Evolutionary conservation across 2,888 invertebrate genomes (phyloP).

Genomic region (Euphydryas editha): DNA sequence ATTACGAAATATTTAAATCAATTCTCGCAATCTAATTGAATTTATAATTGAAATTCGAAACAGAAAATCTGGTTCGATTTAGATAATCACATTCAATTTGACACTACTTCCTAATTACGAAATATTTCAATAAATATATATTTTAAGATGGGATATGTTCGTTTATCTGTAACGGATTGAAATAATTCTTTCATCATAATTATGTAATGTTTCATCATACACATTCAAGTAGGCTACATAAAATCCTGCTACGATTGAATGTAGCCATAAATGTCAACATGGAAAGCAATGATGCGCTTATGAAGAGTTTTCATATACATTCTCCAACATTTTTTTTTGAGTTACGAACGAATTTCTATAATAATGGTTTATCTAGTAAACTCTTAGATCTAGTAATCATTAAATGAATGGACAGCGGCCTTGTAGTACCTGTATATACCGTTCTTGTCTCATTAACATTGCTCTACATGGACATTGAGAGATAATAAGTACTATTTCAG

Average conservation of each 20-base stretch:
- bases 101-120: not conserved
- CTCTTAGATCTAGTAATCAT: not conserved
- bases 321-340: too few species aligned
- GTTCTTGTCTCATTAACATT: not conserved
- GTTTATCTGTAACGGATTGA: too few species aligned
- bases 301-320: too few species aligned
- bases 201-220: too few species aligned
- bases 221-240: too few species aligned
- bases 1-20: slow-evolving; percentile 3
- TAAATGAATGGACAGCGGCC: slow-evolving; percentile 1
- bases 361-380: not conserved
- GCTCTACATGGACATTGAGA: not conserved
- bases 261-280: too few species aligned
- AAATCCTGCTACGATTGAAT: too few species aligned
- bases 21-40: not conserved
- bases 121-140: too few species aligned
- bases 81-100: not conserved
- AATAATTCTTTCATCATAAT: too few species aligned
- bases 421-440: not conserved
- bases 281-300: too few species aligned
- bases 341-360: not conserved
- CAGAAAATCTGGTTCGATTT: not conserved
- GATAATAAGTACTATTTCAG: not conserved
- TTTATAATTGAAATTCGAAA: not conserved
- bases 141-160: too few species aligned